Conservation (phyloP, 2,888 invertebrate genomes). For the Muscina levida region DNA sequence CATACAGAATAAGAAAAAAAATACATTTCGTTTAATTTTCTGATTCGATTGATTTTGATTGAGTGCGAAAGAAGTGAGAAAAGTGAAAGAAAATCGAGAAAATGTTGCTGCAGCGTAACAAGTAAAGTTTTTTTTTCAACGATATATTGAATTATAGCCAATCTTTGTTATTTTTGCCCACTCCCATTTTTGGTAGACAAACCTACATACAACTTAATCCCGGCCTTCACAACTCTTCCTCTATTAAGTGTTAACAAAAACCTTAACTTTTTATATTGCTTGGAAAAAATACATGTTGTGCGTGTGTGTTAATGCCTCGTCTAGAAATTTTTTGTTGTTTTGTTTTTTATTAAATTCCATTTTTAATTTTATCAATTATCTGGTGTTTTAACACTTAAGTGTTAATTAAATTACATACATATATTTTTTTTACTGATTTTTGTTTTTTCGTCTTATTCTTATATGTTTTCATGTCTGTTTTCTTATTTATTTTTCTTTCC, state of each 20-base stretch:
- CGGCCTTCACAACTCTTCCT: neutral
- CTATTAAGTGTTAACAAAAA: neutral
- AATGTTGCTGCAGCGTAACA: conserved; percentile 65
- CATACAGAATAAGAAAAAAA: conserved; percentile 2
- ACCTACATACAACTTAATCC: neutral
- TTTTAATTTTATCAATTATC: conserved; percentile 21
- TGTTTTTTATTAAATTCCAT: neutral
- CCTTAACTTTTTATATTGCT: neutral
- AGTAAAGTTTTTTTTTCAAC: conserved; percentile 48
- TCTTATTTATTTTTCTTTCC: conserved; percentile 15
- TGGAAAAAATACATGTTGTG: neutral
- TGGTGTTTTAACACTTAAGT: conserved; percentile 51
- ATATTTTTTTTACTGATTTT: conserved; percentile 56
- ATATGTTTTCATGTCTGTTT: conserved; percentile 11
- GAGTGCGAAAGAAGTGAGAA: conserved; percentile 10
- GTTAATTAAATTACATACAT: conserved; percentile 67
- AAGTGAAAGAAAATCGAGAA: conserved; percentile 2
- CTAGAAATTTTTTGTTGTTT: neutral
- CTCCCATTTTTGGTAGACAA: too few relatives aligned
- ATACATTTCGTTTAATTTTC: neutral
- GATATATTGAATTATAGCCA: neutral
- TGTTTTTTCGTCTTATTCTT: conserved; percentile 9
- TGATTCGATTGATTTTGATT: neutral
- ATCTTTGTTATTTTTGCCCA: conserved; percentile 1
- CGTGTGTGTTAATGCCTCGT: neutral